Evolutionary conservation across 1,140 invertebrate genomes (phyloP), one percentile per base, ranked within the genome.

Genomic region (Cotesia glomerata): DNA sequence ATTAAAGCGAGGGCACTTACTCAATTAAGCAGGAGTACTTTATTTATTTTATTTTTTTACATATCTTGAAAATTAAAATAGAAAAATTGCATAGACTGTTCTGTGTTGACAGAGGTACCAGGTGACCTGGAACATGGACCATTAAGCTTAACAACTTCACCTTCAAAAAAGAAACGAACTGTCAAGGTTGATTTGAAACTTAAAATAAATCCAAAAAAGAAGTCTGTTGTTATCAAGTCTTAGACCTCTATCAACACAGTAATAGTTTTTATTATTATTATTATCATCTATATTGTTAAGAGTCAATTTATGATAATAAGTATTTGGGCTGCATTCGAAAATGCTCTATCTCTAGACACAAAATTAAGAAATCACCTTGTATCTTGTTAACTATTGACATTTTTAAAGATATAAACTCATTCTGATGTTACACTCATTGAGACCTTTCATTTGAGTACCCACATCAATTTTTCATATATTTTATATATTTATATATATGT

Each of bases 121-220:
- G 87, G 85, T 77, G 86, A 89, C 85, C 87, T 85, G 87, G 86
- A 88, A 84, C 86, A 85, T 73, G 80, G 85, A 74, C 84, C 86
- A 76, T 86, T 88, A 79, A 88, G 85, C 75, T 85, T 86, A 73
- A 88, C 89, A 87, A 85, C 89, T 88, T 88, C 90, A 88, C 88
- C 91, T 89, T 91, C 90, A 88, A 85, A 91, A 91, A 89, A 91
- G 91, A 91, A 92, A 91, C 90, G 91, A 89, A 89, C 90, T 89
- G 72, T 94, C 81, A 94, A 93, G 88, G 90, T 94, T 82, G 92
- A 94, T 87, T 91, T 94, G 78, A 93, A 91, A 87, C 91, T 94
- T 76, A 93, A 93, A 86, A 86, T 94, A 81, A 90, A 92, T 82
- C 92, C 92, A 58, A 93, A 90, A 88, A 82, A 82, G 82, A 86